Percentiles rank a stretch among this genome's conserved stretches.
phyloP scores from a whole-genome alignment of 1,140 invertebrate species.

The Drosophila biarmipes region DNA sequence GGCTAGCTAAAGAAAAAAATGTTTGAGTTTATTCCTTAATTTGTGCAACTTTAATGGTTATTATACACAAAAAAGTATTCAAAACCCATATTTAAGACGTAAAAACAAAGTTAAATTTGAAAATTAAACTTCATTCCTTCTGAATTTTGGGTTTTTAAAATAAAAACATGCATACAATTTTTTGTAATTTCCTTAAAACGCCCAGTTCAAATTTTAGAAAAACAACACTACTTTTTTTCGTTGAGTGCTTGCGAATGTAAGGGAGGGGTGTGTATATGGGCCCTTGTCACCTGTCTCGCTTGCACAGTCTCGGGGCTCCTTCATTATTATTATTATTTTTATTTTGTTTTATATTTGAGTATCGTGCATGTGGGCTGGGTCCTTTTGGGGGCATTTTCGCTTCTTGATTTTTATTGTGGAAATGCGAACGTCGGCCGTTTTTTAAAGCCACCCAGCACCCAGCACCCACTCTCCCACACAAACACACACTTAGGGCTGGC shows the following conservation, averaged over 20 bases:
- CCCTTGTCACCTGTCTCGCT: conserved; percentile 74
- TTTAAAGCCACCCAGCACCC: conserved; percentile 76
- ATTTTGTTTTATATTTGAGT: conserved; percentile 73
- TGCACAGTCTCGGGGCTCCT: conserved; percentile 46
- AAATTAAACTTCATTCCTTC: too few relatives aligned
- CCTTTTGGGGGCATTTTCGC: conserved; percentile 49
- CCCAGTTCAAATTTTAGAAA: neutral
- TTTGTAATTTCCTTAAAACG: neutral
- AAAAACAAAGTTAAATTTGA: too few relatives aligned
- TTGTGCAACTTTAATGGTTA: too few relatives aligned
- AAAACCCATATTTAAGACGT: too few relatives aligned
- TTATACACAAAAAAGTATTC: too few relatives aligned
- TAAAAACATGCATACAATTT: neutral
- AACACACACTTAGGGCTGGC: conserved; percentile 31
- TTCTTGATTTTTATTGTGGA: conserved; percentile 81
- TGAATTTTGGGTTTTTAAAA: too few relatives aligned
- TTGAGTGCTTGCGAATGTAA: conserved; percentile 52
- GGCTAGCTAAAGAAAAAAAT: too few relatives aligned
- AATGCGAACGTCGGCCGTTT: conserved; percentile 80
- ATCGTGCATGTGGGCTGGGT: conserved; percentile 45
- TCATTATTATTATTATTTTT: conserved; percentile 81
- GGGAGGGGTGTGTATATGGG: conserved; percentile 51
- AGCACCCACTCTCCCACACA: conserved; percentile 24
- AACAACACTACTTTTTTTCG: neutral
- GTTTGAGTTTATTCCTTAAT: too few relatives aligned